Base-by-base conservation (phyloP, 2,888 invertebrate species). In the Coecobrya sp. region DNA sequence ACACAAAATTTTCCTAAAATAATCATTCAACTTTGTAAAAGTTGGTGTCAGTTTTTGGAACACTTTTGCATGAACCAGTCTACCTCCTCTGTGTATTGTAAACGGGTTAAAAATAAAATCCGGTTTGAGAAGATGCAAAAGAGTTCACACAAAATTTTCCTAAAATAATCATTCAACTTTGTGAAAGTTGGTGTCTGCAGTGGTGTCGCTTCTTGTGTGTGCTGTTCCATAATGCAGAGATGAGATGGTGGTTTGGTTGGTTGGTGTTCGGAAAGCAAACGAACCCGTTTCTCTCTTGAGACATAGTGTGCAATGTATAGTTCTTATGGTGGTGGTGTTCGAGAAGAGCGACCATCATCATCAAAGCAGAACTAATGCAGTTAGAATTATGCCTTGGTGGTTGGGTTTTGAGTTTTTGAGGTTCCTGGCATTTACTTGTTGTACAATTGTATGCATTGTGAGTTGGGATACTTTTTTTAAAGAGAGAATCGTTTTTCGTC, bases 111-210 rank as follows among this genome's bases (percentile, higher is more conserved):
- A 94, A 94, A 94, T 94, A 94, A 94, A 93, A 86, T 91, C 87
- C 87, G 93, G 85, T 65, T 62, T 94, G 90, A 92, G 93, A 93
- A 65, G n/a, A n/a, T n/a, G 36, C 2, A n/a, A 27, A 65, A 91
- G 91, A 92, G 91, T 93, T 93, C 82, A 85, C 89, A 36, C 36
- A 36, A n/a, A 93, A 89, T 86, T 65, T 91, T 94, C 94, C 93
- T 93, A 94, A 94, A 94, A 94, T 94, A 94, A 93, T 94, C 94
- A 89, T 94, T 93, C 90, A 92, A 87, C 88, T 89, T 92, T 59
- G 59, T 59, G 7, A 59, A 25, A 22, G 5, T 65, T 27, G 59
- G 8, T 59, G 52, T 16, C 13, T 1, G 11, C 16, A 7, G 5
- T 52, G 52, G 2, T 59, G 59, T 49, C 13, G 5, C 49, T 49